Evolutionary conservation across 2,113 vertebrate genomes (phyloP).

Genomic region (Apus apus): DNA sequence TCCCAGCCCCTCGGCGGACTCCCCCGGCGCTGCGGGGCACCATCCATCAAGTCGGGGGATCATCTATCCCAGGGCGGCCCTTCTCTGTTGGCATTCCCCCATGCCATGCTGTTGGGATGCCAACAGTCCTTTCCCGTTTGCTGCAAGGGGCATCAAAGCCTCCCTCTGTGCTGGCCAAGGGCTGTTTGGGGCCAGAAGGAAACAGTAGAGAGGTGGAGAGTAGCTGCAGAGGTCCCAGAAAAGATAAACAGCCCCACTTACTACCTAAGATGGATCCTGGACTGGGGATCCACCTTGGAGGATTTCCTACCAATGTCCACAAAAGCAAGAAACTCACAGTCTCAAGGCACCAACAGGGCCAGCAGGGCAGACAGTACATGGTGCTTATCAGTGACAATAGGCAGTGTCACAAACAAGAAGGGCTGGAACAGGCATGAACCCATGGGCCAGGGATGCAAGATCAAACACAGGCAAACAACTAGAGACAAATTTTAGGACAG

Average conservation of each 20-base stretch:
- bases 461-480: fast-evolving
- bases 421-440: background rate
- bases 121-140: background rate
- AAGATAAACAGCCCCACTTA: background rate
- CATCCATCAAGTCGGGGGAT: fast-evolving
- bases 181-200: background rate
- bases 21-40: background rate
- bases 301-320: background rate
- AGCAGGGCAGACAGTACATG: background rate
- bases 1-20: background rate
- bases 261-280: background rate
- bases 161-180: fast-evolving
- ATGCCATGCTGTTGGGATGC: fast-evolving
- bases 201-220: background rate
- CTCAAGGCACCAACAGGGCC: background rate
- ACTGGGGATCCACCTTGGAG: background rate
- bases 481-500: background rate
- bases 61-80: fast-evolving
- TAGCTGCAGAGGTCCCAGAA: no score
- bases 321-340: background rate
- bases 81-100: background rate
- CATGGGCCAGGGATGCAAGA: background rate
- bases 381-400: background rate
- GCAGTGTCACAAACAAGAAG: background rate
- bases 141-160: no score